Conservation (phyloP, 2,113 vertebrate genomes). For the Casuarius casuarius region DNA sequence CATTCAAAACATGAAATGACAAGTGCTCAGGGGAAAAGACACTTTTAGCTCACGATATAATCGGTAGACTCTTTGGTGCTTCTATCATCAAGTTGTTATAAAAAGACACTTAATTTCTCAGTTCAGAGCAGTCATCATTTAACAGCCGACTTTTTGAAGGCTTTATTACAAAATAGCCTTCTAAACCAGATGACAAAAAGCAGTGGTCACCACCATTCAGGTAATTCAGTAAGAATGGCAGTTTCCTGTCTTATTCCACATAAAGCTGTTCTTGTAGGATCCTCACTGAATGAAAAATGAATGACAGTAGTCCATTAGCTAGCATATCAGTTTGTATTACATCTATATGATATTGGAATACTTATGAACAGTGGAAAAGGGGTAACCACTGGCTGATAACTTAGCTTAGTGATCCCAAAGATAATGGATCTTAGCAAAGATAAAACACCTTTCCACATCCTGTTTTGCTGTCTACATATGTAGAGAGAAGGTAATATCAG, state of each 20-base stretch:
- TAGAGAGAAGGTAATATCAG: not conserved
- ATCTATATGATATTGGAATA: not conserved
- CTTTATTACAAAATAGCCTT: not conserved
- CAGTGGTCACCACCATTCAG: not conserved
- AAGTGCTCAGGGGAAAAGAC: not conserved
- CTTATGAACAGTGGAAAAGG: not conserved
- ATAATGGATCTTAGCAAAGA: not conserved
- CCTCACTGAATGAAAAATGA: not conserved
- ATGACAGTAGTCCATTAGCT: not conserved
- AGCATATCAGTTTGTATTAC: not conserved
- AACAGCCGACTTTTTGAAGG: not conserved
- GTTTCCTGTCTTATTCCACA: not conserved
- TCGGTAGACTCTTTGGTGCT: not conserved
- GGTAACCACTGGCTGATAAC: not conserved
- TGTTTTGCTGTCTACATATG: not conserved
- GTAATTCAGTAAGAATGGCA: not conserved
- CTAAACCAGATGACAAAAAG: not conserved
- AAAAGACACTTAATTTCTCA: not conserved
- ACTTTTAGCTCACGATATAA: not conserved
- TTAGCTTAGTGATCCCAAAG: not conserved
- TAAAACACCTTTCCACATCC: not conserved
- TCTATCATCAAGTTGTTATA: not conserved
- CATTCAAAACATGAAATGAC: not conserved
- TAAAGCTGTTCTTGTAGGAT: not conserved
- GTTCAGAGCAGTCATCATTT: not conserved